A percentile compares a stretch with the other conserved stretches of the same genome.
These are phyloP conservation scores for Bos taurus DNA, from an alignment of 2,113 vertebrate species.

Conservation along the genomic window DNA sequence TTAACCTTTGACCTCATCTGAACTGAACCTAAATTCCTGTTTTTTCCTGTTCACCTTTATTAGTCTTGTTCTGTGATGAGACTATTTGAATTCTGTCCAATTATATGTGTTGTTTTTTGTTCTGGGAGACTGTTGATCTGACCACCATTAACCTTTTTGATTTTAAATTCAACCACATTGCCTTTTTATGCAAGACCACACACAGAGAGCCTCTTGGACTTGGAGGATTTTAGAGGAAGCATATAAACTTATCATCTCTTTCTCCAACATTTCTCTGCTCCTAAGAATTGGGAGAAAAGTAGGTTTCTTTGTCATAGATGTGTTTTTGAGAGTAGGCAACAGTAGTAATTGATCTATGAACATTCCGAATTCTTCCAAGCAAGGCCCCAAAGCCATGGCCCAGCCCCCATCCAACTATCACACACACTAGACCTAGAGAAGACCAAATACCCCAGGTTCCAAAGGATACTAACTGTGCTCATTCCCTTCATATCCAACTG, in stretches of 20 bases:
- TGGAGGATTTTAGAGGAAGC: neutral
- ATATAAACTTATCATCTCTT: neutral
- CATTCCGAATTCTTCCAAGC: neutral
- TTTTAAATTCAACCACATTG: neutral
- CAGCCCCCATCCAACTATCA: no score
- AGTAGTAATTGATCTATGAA: neutral
- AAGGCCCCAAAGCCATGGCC: neutral
- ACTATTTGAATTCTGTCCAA: neutral
- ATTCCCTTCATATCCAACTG: neutral
- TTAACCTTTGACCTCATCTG: neutral
- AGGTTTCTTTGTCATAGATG: neutral
- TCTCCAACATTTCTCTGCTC: neutral
- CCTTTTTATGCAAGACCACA: neutral
- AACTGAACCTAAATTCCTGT: neutral
- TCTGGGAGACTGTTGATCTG: neutral
- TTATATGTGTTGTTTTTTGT: neutral
- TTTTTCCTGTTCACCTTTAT: neutral
- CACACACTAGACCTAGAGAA: neutral
- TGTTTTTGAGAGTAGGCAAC: neutral
- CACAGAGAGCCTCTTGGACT: neutral
- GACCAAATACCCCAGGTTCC: neutral
- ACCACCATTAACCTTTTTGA: neutral
- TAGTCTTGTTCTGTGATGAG: neutral
- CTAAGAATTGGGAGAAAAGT: neutral
- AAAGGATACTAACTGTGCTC: neutral